phyloP scores from a whole-genome alignment of 2,113 vertebrate species.

The Dromas ardeola region DNA sequence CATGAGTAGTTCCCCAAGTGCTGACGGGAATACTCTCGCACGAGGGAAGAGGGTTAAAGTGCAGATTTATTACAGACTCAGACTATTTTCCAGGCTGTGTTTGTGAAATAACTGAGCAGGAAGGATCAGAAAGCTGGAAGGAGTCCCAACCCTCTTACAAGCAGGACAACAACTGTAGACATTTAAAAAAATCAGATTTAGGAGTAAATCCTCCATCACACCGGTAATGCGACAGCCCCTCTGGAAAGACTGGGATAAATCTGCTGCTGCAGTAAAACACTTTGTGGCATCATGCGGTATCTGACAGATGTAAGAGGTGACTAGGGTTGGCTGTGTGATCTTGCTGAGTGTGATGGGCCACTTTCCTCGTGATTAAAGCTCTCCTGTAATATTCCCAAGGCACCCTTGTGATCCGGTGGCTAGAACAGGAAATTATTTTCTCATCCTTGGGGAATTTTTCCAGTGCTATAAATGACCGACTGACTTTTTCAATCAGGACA shows the following conservation, averaged over 20 bases:
- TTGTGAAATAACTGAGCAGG: constrained; percentile 10
- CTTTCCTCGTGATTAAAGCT: neutral
- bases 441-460: neutral
- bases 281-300: accelerated
- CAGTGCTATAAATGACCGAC: neutral
- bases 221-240: neutral
- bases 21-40: neutral
- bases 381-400: neutral
- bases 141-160: neutral
- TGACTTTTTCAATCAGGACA: neutral
- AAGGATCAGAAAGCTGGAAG: constrained; percentile 16
- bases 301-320: neutral
- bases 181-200: neutral
- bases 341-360: neutral
- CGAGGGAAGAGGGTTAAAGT: neutral
- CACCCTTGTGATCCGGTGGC: neutral
- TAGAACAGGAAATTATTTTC: neutral
- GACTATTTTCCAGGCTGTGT: neutral
- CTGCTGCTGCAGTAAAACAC: neutral
- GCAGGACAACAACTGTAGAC: neutral
- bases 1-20: neutral
- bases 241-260: neutral
- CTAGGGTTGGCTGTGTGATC: neutral
- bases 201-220: neutral
- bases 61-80: neutral